Evolutionary conservation across 2,113 vertebrate genomes (phyloP).

Genomic region (Salvelinus sp.): DNA sequence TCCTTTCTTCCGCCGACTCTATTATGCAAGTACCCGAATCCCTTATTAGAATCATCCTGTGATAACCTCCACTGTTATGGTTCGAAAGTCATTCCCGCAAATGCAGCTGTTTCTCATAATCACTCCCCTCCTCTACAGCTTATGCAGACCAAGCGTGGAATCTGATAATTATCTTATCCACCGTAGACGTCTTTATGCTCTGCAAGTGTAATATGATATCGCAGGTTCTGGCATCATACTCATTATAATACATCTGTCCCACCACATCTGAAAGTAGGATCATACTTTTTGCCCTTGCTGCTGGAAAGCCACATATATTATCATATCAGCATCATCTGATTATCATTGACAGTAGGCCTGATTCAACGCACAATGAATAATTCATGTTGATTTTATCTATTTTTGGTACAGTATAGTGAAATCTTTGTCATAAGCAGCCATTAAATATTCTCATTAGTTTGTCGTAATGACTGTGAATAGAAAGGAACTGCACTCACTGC

Average conservation of each 20-base stretch:
- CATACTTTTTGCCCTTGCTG: constrained; percentile 62
- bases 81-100: constrained; percentile 64
- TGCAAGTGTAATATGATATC: constrained; percentile 46
- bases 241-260: constrained; percentile 63
- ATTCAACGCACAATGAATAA: constrained; percentile 67
- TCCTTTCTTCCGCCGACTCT: constrained; percentile 24
- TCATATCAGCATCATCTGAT: constrained; percentile 63
- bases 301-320: constrained; percentile 59
- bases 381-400: constrained; percentile 65
- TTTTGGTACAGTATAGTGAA: constrained; percentile 41
- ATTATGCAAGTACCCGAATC: constrained; percentile 50
- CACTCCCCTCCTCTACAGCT: constrained; percentile 52
- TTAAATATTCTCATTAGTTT: constrained; percentile 32
- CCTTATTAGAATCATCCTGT: constrained; percentile 57
- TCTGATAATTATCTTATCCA: constrained; percentile 74
- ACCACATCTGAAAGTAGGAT: constrained; percentile 64
- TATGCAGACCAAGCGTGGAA: constrained; percentile 65
- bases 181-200: constrained; percentile 56
- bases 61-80: constrained; percentile 61
- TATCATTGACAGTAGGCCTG: constrained; percentile 59
- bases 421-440: constrained; percentile 38
- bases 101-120: constrained; percentile 67
- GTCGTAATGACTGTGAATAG: background rate
- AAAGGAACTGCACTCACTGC: background rate
- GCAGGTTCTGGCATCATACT: constrained; percentile 60